Evolutionary conservation across 2,888 invertebrate genomes (phyloP), one percentile per base, ranked within the genome.

Genomic region (Plebejus argus): DNA sequence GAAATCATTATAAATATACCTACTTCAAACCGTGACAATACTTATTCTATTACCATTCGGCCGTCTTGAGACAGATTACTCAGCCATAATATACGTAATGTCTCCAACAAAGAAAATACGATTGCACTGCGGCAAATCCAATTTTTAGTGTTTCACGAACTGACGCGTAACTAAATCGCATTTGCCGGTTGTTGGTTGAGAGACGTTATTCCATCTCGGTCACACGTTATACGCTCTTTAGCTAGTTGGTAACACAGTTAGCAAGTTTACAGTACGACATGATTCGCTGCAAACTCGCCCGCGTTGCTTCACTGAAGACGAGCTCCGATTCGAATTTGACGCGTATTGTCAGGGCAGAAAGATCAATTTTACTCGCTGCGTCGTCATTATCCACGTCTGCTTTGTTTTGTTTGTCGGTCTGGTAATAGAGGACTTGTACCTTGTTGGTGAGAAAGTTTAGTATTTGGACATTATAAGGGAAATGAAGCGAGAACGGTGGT

Each of bases 191-290:
- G 82, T 82, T 82, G 82, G 84, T 82, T 81, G 82, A 82, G 84
- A 85, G 87, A 85, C 85, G 84, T 83, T 85, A 83, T 81, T 70
- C 77, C 74, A 79, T 82, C 85, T 83, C 84, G 83, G 83, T 85
- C 86, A 84, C 86, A 85, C 85, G 86, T 88, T 87, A 86, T 84
- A 84, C 84, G 88, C 86, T 88, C 87, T 88, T 89, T 88, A 86
- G 83, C 81, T 83, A 86, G 85, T 88, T 86, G 81, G 84, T 89
- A 90, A 90, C 84, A 82, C 82, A 83, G 86, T 90, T 90, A 89
- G 82, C 53, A 82, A 87, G 86, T 87, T 89, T 82, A 78, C 77
- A 76, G 76, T 76, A 81, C 81, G 76, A 79, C 81, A 79, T 70
- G 81, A 78, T 66, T 79, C 78, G 77, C 33, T 53, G 72, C 76